These are phyloP conservation scores for Caretta caretta DNA, from an alignment of 2,113 vertebrate species.

Conservation along the genomic window DNA sequence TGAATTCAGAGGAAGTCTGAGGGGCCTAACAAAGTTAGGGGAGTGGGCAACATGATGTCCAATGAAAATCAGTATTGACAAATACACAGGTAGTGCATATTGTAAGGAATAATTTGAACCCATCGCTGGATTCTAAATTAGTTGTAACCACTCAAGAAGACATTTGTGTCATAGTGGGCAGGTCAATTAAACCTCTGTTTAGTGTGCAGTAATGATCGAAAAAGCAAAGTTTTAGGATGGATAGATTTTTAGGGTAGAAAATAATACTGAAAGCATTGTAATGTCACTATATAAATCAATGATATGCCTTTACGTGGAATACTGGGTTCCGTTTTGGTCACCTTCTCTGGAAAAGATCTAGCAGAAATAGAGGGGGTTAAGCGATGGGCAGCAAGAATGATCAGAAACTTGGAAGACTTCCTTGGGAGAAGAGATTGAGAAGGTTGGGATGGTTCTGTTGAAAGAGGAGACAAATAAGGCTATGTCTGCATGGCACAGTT, in stretches of 20 bases:
- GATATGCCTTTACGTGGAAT: not conserved
- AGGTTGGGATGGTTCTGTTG: not conserved
- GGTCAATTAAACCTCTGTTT: not conserved
- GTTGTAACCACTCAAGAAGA: not conserved
- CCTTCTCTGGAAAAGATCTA: not conserved
- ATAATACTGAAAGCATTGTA: not conserved
- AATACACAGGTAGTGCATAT: not conserved
- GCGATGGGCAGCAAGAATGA: not conserved
- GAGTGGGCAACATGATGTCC: too few relatives aligned
- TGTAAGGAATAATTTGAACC: not conserved
- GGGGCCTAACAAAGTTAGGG: not conserved
- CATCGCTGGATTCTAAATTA: not conserved
- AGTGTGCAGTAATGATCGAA: not conserved
- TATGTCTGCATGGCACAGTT: not conserved
- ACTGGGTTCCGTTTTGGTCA: not conserved
- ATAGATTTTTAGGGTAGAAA: not conserved
- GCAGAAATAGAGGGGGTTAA: not conserved
- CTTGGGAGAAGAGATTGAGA: not conserved
- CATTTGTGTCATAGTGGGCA: not conserved
- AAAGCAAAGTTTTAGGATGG: not conserved
- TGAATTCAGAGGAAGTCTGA: not conserved
- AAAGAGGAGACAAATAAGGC: not conserved
- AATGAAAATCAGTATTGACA: not conserved
- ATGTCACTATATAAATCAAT: not conserved
- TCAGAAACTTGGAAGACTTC: not conserved